phyloP scores from a whole-genome alignment of 2,113 vertebrate genomes.

The Vulpes vulpes region DNA sequence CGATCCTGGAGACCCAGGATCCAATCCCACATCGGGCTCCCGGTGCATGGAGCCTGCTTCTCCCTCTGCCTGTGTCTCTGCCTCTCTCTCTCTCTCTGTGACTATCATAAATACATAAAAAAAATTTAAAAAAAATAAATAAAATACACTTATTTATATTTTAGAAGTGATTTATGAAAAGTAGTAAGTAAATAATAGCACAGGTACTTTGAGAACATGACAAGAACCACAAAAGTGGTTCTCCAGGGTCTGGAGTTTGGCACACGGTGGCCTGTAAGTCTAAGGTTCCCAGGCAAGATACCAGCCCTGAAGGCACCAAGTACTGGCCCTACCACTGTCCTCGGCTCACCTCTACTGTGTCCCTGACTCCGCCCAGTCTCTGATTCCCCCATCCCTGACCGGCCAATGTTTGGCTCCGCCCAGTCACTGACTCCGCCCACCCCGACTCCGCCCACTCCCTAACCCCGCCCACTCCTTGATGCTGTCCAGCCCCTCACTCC shows the following conservation, averaged over 20 bases:
- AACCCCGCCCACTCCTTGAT: not conserved
- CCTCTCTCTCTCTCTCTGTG: too few relatives aligned
- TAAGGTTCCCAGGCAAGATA: not conserved
- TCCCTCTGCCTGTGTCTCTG: too few relatives aligned
- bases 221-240: not conserved
- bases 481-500: not conserved
- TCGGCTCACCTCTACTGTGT: not conserved
- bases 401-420: not conserved
- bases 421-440: not conserved
- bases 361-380: not conserved
- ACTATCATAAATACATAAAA: too few relatives aligned
- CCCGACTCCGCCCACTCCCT: accelerated
- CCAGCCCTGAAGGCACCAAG: not conserved
- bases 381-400: too few relatives aligned
- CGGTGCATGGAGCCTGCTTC: too few relatives aligned
- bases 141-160: not conserved
- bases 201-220: not conserved
- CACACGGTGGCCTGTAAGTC: not conserved
- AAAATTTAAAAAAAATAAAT: too few relatives aligned
- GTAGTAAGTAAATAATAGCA: not conserved
- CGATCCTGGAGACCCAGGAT: too few relatives aligned
- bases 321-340: accelerated
- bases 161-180: not conserved
- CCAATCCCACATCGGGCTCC: too few relatives aligned
- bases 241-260: not conserved